Evolutionary conservation across 2,797 vertebrate species (phyloP).

Genomic region (Bradypus variegatus): DNA sequence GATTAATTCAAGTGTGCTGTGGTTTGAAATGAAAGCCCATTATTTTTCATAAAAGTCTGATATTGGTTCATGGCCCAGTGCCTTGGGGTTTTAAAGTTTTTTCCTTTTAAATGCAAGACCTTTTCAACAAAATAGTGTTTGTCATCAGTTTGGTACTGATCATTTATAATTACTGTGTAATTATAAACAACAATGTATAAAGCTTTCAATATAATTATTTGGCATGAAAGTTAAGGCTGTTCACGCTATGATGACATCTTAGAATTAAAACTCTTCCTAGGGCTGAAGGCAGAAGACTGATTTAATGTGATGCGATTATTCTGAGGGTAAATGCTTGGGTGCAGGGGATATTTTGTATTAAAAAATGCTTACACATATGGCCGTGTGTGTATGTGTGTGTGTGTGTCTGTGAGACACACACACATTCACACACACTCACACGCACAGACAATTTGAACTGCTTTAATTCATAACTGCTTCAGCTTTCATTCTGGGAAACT

Average conservation of each 20-base stretch:
- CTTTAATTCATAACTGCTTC: constrained; percentile 68
- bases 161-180: constrained; percentile 86
- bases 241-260: too few species aligned
- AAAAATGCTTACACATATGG: constrained; percentile 58
- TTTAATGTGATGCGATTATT: constrained; percentile 69
- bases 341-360: constrained; percentile 20
- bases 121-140: constrained; percentile 58
- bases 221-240: constrained; percentile 73
- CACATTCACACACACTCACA: too few species aligned
- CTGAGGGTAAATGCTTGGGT: constrained; percentile 69
- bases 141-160: constrained; percentile 81
- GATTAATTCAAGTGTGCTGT: constrained; percentile 67
- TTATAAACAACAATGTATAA: constrained; percentile 78
- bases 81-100: too few species aligned
- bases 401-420: constrained; percentile 24
- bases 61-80: too few species aligned
- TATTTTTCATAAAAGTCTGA: constrained; percentile 50
- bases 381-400: constrained; percentile 52
- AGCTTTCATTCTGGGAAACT: constrained; percentile 57
- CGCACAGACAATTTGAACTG: constrained; percentile 57
- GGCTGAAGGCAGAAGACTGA: constrained; percentile 65
- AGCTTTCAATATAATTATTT: constrained; percentile 76
- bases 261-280: constrained; percentile 22
- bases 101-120: too few species aligned
- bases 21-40: constrained; percentile 67